Percentiles rank a stretch among this genome's conserved stretches.
Conservation (phyloP, 2,888 invertebrate genomes). For the Acanthosepion esculentum region DNA sequence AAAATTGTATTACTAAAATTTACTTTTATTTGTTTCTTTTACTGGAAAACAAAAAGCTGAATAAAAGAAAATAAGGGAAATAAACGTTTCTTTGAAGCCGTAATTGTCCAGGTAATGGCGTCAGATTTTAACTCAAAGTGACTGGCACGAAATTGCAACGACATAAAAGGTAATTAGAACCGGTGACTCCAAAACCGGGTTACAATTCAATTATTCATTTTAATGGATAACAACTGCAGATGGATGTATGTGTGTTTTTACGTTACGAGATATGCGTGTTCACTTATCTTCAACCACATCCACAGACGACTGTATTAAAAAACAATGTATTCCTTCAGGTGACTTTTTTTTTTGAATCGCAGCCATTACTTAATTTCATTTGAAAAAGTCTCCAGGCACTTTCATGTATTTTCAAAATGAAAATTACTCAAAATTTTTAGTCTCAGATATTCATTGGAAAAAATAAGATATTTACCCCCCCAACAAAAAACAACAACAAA, state of each 20-base stretch:
- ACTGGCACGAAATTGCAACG: background rate
- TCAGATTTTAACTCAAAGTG: background rate
- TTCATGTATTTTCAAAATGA: background rate
- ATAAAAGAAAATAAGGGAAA: background rate
- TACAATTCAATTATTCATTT: background rate
- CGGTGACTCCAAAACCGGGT: background rate
- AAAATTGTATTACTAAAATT: too few relatives aligned
- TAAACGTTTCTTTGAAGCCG: background rate
- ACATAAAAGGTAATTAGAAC: background rate
- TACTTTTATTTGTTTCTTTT: too few relatives aligned
- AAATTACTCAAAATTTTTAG: too few relatives aligned
- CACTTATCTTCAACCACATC: background rate
- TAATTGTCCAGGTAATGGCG: constrained; percentile 18
- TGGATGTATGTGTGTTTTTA: background rate
- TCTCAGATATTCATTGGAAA: too few relatives aligned
- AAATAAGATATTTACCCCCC: too few relatives aligned
- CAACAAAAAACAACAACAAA: too few relatives aligned
- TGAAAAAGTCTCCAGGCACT: background rate
- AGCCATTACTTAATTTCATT: too few relatives aligned
- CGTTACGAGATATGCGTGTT: background rate
- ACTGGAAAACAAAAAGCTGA: too few relatives aligned
- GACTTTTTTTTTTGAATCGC: too few relatives aligned
- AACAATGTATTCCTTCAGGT: too few relatives aligned
- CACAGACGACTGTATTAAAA: background rate
- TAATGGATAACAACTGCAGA: background rate